These are phyloP conservation scores for Ichneumon xanthorius DNA, from an alignment of 2,888 invertebrate genomes.

Conservation along the genomic window DNA sequence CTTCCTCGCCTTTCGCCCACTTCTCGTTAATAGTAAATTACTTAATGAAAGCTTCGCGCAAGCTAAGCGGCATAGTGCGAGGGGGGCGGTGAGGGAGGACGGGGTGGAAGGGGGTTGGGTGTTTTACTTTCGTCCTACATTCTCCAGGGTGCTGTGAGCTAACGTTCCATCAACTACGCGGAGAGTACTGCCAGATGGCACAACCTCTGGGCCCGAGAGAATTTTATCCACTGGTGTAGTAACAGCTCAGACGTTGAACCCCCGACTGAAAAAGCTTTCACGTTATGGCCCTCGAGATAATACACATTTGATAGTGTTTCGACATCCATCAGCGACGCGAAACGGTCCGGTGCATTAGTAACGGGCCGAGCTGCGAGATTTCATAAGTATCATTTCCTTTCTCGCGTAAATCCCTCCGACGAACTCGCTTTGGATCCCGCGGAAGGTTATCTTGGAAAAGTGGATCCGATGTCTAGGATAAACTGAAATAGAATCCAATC, in stretches of 20 bases:
- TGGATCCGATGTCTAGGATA: too few relatives aligned
- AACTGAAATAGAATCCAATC: background rate
- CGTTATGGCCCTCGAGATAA: conserved; percentile 29
- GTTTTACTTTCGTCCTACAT: conserved; percentile 59
- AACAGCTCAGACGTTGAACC: conserved; percentile 26
- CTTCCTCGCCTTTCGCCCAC: conserved; percentile 8
- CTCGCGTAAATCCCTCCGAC: background rate
- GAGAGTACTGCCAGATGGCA: conserved; percentile 56
- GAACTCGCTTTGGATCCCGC: background rate
- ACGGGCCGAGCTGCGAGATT: background rate
- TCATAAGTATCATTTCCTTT: background rate
- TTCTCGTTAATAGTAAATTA: conserved; percentile 65
- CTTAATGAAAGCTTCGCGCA: conserved; percentile 57
- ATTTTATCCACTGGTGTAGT: conserved; percentile 36
- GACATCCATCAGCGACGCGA: conserved; percentile 18
- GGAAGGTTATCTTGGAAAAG: background rate
- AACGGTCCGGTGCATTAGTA: conserved; percentile 12
- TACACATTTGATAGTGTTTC: conserved; percentile 37
- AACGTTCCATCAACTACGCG: conserved; percentile 56
- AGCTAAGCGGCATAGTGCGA: conserved; percentile 47
- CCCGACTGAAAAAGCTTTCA: conserved; percentile 27
- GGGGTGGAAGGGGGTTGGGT: background rate
- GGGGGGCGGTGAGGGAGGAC: background rate
- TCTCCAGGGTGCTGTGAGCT: conserved; percentile 42
- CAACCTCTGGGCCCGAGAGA: conserved; percentile 34